These are phyloP conservation scores for Ranitomeya variabilis DNA, from an alignment of 2,113 vertebrate genomes.

Conservation along the genomic window DNA sequence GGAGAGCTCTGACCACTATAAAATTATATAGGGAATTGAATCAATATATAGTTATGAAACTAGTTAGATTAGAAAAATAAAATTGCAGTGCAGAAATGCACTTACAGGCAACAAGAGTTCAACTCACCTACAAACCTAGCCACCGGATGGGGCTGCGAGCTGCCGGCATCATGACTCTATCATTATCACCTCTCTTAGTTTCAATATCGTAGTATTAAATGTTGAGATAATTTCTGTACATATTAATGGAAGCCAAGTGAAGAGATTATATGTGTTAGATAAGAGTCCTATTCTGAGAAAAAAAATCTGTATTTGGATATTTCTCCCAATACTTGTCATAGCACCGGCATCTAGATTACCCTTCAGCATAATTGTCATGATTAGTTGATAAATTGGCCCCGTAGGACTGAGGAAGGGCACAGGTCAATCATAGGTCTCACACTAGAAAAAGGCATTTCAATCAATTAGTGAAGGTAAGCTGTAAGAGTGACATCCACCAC, in stretches of 20 bases:
- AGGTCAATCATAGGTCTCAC: conserved; percentile 33
- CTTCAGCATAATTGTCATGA: conserved; percentile 31
- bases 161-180: too few relatives aligned
- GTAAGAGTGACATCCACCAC: background rate
- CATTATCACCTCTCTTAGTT: background rate
- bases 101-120: too few relatives aligned
- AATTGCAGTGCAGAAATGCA: too few relatives aligned
- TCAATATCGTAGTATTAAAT: background rate
- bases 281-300: background rate
- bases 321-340: background rate
- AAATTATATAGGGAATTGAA: too few relatives aligned
- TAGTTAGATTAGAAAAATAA: too few relatives aligned
- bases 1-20: too few relatives aligned
- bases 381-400: conserved; percentile 54
- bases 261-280: background rate
- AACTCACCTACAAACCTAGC: too few relatives aligned
- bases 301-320: background rate
- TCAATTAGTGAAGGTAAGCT: conserved; percentile 50
- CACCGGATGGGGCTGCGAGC: too few relatives aligned
- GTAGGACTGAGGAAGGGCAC: conserved; percentile 6
- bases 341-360: conserved; percentile 5
- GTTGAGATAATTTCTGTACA: background rate
- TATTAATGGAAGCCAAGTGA: background rate
- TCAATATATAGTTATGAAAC: too few relatives aligned
- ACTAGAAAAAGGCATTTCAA: conserved; percentile 18